Conservation (phyloP, 2,113 vertebrate genomes). For the Rhinolophus ferrumequinum region DNA sequence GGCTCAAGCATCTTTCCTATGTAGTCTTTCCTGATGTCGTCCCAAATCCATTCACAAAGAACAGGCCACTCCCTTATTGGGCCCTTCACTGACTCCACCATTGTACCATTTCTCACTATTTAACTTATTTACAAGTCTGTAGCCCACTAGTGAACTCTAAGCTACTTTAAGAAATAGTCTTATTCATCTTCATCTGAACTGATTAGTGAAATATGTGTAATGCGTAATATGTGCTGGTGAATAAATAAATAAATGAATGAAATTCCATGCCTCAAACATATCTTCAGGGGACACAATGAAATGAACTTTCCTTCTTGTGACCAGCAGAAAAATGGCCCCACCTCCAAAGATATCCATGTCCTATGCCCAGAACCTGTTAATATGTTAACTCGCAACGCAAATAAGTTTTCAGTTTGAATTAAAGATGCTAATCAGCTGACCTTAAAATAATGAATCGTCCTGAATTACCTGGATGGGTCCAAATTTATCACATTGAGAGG, state of each 20-base stretch:
- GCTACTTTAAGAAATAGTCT: neutral
- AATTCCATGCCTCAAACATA: neutral
- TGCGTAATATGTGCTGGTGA: neutral
- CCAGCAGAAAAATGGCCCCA: neutral
- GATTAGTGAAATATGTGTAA: neutral
- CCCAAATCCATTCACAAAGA: neutral
- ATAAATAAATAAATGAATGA: neutral
- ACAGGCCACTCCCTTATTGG: rapidly evolving
- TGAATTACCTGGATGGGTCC: neutral
- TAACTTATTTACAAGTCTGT: neutral
- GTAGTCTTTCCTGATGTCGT: neutral
- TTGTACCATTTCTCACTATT: neutral
- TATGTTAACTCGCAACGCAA: neutral
- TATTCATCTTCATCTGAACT: neutral
- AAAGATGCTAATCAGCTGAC: neutral
- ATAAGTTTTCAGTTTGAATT: neutral
- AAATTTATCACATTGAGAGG: neutral
- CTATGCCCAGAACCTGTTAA: neutral
- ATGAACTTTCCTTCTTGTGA: neutral
- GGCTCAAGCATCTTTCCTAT: neutral
- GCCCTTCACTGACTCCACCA: neutral
- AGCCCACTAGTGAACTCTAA: neutral
- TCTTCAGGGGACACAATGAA: neutral
- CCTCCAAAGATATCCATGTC: neutral
- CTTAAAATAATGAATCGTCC: neutral